Evolutionary conservation across 1,140 invertebrate species (phyloP).

Genomic region (Aphaenogaster rudis): DNA sequence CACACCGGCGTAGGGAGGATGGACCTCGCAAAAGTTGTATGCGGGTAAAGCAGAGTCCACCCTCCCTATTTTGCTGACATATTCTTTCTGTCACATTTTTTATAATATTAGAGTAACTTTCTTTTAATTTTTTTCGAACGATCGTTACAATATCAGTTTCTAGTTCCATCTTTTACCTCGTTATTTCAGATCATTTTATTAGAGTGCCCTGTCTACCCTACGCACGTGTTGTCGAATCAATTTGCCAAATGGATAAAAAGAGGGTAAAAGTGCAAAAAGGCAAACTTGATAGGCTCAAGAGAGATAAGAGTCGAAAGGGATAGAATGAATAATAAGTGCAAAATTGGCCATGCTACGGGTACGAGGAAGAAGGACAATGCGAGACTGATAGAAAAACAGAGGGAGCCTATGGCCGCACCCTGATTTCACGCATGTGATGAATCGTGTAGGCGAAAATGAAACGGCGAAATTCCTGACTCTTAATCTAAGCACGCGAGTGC

Average conservation of each 20-base stretch:
- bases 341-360: conserved; percentile 35
- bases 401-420: conserved; percentile 72
- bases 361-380: conserved; percentile 23
- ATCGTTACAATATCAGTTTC: neutral
- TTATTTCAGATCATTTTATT: conserved; percentile 43
- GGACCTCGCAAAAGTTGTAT: too few species aligned
- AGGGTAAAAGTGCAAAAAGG: conserved; percentile 12
- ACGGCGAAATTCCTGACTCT: conserved; percentile 29
- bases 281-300: conserved; percentile 20
- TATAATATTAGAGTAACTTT: neutral
- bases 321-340: conserved; percentile 41
- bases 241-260: conserved; percentile 77
- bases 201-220: neutral
- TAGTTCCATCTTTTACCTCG: neutral
- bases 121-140: neutral
- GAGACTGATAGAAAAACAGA: conserved; percentile 53
- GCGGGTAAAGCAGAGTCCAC: too few species aligned
- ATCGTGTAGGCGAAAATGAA: conserved; percentile 64
- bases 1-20: too few species aligned
- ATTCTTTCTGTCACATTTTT: neutral
- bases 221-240: conserved; percentile 74
- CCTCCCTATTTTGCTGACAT: neutral
- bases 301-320: conserved; percentile 37
- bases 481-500: conserved; percentile 62
- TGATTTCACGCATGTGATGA: conserved; percentile 75